Evolutionary conservation across 2,113 vertebrate genomes (phyloP), one percentile per base, ranked within the genome.

Genomic region (Hippocampus abdominalis): DNA sequence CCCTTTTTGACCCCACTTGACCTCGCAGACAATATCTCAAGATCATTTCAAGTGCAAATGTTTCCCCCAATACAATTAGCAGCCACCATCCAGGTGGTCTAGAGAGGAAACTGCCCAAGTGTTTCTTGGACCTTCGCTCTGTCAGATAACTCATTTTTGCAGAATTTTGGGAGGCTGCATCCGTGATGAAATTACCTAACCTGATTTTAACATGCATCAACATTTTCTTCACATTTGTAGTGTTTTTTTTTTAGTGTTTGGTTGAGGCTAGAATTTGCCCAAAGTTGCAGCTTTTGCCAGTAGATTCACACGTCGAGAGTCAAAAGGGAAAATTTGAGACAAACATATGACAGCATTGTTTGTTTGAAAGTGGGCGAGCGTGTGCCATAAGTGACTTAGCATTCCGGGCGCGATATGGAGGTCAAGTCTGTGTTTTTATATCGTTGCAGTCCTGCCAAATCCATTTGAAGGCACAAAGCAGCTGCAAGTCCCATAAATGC

Each of bases 1-100:
- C 9, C 70, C 67, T 68, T 53, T 80, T 64, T 84, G 86, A 87
- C 87, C 86, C 84, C 81, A 82, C 82, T 87, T 84, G 88, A 83
- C 87, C 82, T 82, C 65, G 78, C 21, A 67, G 69, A 88, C 86
- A 79, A 80, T 21, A 49, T 59, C 74, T 85, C 61, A 77, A 62
- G 75, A 76, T 85, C 36, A 69, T 80, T 77, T 74, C 64, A 77
- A 73, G 40, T 2, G 77, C 81, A 80, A 81, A 86, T 75, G 79
- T 83, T 78, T 62, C 5, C 67, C 67, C 79, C 42, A 12, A 12
- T 75, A 71, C 29, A 4, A 74, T 49, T 76, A 79, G 69, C 62
- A 40, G 66, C 27, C 67, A 42, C 76, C 81, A 66, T 81, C 74
- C 68, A 83, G 85, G 87, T 86, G 88, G 84, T 89, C 88, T 76